Base-by-base conservation (phyloP, 2,888 invertebrate species). In the Petrolisthes manimaculis region DNA sequence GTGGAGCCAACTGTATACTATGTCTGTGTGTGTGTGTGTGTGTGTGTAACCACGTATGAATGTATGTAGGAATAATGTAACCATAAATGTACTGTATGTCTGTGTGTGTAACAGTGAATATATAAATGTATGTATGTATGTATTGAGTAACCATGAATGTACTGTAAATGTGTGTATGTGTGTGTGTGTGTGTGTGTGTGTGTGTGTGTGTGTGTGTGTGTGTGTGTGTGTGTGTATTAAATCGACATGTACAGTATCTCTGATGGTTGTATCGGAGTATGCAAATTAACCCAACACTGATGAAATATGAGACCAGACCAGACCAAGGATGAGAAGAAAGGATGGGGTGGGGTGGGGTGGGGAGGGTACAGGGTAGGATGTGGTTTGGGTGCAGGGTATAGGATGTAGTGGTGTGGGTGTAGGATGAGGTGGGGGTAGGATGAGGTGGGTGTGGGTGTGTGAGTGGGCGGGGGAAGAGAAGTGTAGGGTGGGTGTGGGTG, bases 11-110 rank as follows among this genome's bases (percentile, higher is more conserved):
- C n/a, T 74, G 74, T 21, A n/a, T 74, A n/a, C n/a, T 18, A n/a
- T 74, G 74, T n/a, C 5, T n/a, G 74, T 18, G n/a, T 74, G 74
- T 74, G 24, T 74, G 74, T n/a, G n/a, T n/a, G 74, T 74, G 74
- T 74, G 74, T 74, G 74, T 74, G 74, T 74, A n/a, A 12, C 12
- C n/a, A n/a, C n/a, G 74, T 74, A n/a, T 61, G 61, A 9, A 14
- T 61, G 61, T 61, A 14, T 61, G 14, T 14, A 61, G 61, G 14
- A 61, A 61, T 9, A 61, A 9, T 61, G 61, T 9, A 61, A 61
- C 61, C 14, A 9, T 61, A 61, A 6, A 14, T 61, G 61, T 14
- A 61, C 61, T 9, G 61, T 61, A 61, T 14, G 14, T 67, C 9
- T 67, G 67, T 67, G 67, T 67, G 67, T 67, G 67, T 67, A 14